Evolutionary conservation across 1,140 invertebrate species (phyloP).

Genomic region (Brachionus manjavacas): DNA sequence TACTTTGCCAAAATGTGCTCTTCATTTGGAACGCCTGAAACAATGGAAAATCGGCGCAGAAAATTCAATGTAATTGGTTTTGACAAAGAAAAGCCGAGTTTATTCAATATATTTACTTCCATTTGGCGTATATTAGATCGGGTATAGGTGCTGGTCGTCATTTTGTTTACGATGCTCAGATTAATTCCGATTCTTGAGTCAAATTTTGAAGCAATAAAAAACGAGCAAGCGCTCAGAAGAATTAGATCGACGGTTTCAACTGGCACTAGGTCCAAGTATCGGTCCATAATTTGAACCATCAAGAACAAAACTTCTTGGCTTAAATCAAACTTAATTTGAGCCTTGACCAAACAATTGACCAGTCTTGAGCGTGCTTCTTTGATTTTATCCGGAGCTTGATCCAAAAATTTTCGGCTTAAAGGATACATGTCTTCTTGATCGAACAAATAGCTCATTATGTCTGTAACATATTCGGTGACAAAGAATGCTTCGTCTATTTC

Average conservation of each 20-base stretch:
- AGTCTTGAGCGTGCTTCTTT: neutral
- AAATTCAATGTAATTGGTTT: neutral
- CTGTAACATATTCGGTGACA: neutral
- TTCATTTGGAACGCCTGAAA: neutral
- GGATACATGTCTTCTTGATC: neutral
- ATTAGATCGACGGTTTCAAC: neutral
- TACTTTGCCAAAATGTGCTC: slow-evolving; percentile 19
- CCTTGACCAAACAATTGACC: neutral
- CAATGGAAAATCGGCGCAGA: neutral
- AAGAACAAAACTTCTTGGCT: slow-evolving; percentile 13
- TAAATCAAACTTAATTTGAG: neutral
- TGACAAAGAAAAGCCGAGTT: neutral
- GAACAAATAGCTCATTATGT: neutral
- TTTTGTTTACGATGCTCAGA: neutral
- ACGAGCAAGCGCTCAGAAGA: neutral
- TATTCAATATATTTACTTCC: slow-evolving; percentile 20
- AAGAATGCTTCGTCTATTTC: neutral
- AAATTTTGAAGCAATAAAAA: slow-evolving; percentile 18
- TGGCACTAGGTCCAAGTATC: neutral
- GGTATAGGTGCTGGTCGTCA: neutral
- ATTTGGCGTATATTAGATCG: neutral
- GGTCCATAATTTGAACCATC: slow-evolving; percentile 14
- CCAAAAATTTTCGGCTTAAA: neutral
- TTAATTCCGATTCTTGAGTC: neutral
- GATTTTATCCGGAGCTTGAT: neutral